phyloP scores from a whole-genome alignment of 2,888 invertebrate genomes.

The Tortrix viridana region DNA sequence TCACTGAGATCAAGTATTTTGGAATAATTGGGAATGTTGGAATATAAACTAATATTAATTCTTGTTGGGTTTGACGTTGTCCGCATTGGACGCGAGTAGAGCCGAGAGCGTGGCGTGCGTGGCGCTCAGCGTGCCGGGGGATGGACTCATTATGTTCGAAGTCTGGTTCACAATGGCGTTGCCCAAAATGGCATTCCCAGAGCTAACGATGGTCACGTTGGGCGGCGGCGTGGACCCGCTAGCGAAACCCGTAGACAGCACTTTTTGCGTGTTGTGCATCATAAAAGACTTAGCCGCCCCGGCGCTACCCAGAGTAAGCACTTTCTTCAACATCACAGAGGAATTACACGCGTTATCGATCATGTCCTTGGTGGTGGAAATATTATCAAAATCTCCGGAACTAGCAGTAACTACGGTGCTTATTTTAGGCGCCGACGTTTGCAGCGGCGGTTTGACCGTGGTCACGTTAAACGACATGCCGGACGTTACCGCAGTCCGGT shows the following conservation, averaged over 20 bases:
- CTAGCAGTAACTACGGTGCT: slow-evolving; percentile 63
- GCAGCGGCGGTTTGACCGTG: slow-evolving; percentile 63
- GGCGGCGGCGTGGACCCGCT: slow-evolving; percentile 75
- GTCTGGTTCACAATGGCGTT: slow-evolving; percentile 55
- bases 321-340: slow-evolving; percentile 81
- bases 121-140: slow-evolving; percentile 75
- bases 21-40: slow-evolving; percentile 19
- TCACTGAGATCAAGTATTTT: slow-evolving; percentile 27
- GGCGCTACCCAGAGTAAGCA: slow-evolving; percentile 76
- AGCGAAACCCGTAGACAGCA: slow-evolving; percentile 75
- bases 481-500: slow-evolving; percentile 61
- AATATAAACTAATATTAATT: slow-evolving; percentile 40
- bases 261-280: slow-evolving; percentile 81
- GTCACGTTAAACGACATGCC: slow-evolving; percentile 72
- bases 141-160: slow-evolving; percentile 62
- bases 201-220: slow-evolving; percentile 79
- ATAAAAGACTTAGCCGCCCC: slow-evolving; percentile 77
- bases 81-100: slow-evolving; percentile 64
- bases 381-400: slow-evolving; percentile 68
- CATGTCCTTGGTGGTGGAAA: slow-evolving; percentile 79
- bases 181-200: slow-evolving; percentile 64
- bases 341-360: slow-evolving; percentile 81
- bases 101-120: slow-evolving; percentile 80
- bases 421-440: slow-evolving; percentile 69
- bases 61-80: slow-evolving; percentile 48